Percentiles rank a stretch among this genome's conserved stretches.
These are phyloP conservation scores for Agrochola lychnidis DNA, from an alignment of 2,888 invertebrate genomes.

Conservation along the genomic window DNA sequence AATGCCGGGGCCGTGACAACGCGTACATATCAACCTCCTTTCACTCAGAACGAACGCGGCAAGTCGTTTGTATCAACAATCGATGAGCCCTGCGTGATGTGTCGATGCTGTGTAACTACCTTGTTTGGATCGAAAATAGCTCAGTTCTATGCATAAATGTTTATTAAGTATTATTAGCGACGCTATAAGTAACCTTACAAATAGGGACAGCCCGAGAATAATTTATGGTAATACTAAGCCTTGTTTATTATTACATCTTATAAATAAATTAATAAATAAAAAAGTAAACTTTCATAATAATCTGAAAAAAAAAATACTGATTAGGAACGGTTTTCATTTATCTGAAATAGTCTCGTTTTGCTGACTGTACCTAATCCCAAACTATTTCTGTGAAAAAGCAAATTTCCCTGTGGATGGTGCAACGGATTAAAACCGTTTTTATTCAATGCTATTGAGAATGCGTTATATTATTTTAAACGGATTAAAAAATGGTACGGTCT, in stretches of 20 bases:
- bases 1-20: constrained; percentile 87
- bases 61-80: constrained; percentile 82
- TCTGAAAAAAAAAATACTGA: neutral
- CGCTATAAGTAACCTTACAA: constrained; percentile 46
- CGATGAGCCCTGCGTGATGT: constrained; percentile 72
- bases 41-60: constrained; percentile 76
- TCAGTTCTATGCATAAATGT: constrained; percentile 61
- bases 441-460: constrained; percentile 8
- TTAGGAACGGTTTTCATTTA: neutral
- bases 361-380: constrained; percentile 25
- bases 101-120: constrained; percentile 67
- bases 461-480: constrained; percentile 21
- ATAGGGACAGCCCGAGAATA: constrained; percentile 23
- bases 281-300: neutral
- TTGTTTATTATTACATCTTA: constrained; percentile 11
- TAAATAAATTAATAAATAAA: constrained; percentile 28
- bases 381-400: constrained; percentile 23
- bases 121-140: constrained; percentile 67
- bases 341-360: neutral
- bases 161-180: constrained; percentile 58
- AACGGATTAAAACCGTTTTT: constrained; percentile 11
- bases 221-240: constrained; percentile 33
- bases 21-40: constrained; percentile 86
- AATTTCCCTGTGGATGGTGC: constrained; percentile 19
- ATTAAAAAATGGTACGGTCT: constrained; percentile 1